Percentiles rank a stretch among this genome's conserved stretches.
phyloP scores from a whole-genome alignment of 2,797 vertebrate genomes.

The Botia kubotai region DNA sequence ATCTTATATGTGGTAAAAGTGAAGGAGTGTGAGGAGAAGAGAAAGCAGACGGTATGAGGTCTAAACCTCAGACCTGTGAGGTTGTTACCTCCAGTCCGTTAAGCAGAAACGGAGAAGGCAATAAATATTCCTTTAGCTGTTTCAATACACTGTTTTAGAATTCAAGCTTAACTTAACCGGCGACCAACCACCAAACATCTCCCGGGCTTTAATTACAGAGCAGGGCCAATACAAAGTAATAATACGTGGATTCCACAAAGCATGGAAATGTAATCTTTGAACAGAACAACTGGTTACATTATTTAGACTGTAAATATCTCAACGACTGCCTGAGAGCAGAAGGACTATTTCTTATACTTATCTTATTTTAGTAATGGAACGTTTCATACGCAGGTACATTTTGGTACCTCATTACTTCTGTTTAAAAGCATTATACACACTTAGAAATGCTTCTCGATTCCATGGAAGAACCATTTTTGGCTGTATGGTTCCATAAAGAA shows the following conservation, averaged over 20 bases:
- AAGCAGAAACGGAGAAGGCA: constrained; percentile 59
- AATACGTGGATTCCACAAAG: constrained; percentile 40
- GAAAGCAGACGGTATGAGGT: constrained; percentile 20
- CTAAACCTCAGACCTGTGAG: constrained; percentile 50
- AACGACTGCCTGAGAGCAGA: neutral
- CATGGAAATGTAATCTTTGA: constrained; percentile 15
- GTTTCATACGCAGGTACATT: neutral
- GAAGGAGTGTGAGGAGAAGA: constrained; percentile 32
- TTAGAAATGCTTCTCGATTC: neutral
- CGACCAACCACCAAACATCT: constrained; percentile 43
- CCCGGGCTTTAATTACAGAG: constrained; percentile 59
- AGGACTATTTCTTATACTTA: neutral
- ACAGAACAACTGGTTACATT: constrained; percentile 39
- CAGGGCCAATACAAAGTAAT: constrained; percentile 25
- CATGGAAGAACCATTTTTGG: too few species aligned
- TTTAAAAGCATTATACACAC: too few species aligned
- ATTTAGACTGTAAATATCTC: neutral
- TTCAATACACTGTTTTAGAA: constrained; percentile 47
- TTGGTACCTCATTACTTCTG: neutral
- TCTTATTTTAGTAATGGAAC: neutral
- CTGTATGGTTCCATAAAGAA: too few species aligned
- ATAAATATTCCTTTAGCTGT: constrained; percentile 58
- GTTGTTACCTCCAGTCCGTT: constrained; percentile 58
- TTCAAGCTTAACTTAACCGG: constrained; percentile 48
- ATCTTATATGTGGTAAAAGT: constrained; percentile 56